phyloP scores from a whole-genome alignment of 2,797 vertebrate genomes.

The Pteronotus mesoamericanus region DNA sequence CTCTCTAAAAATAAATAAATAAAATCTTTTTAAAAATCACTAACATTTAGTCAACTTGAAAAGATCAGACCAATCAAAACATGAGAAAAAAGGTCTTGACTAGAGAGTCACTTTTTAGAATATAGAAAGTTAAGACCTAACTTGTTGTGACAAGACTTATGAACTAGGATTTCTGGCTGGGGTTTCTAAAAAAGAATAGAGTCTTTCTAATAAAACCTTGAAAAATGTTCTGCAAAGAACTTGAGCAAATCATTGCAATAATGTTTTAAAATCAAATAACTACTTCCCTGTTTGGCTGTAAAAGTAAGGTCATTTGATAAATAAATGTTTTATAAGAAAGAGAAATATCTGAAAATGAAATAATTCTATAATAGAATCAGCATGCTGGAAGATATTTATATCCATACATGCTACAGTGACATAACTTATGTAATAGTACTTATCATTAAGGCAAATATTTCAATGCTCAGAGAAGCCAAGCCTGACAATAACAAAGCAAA shows the following conservation, averaged over 20 bases:
- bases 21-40: constrained; percentile 48
- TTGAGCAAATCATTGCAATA: constrained; percentile 23
- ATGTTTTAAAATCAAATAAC: constrained; percentile 6
- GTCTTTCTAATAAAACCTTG: constrained; percentile 26
- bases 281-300: neutral
- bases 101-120: constrained; percentile 51
- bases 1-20: neutral
- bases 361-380: constrained; percentile 27
- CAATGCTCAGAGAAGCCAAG: constrained; percentile 8
- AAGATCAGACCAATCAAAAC: constrained; percentile 66
- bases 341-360: constrained; percentile 33
- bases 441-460: neutral
- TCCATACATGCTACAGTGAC: neutral
- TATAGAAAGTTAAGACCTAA: constrained; percentile 61
- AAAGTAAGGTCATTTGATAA: constrained; percentile 40
- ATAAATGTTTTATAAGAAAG: neutral
- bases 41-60: constrained; percentile 60
- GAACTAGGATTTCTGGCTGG: constrained; percentile 29
- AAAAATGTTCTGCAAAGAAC: neutral
- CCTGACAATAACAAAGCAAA: constrained; percentile 24
- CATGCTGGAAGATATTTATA: constrained; percentile 35
- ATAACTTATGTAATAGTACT: neutral
- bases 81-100: constrained; percentile 53
- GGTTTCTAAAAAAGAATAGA: constrained; percentile 26
- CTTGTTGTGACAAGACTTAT: constrained; percentile 42